Conservation (phyloP, 2,797 vertebrate genomes). For the Zenarchopterus dispar region DNA sequence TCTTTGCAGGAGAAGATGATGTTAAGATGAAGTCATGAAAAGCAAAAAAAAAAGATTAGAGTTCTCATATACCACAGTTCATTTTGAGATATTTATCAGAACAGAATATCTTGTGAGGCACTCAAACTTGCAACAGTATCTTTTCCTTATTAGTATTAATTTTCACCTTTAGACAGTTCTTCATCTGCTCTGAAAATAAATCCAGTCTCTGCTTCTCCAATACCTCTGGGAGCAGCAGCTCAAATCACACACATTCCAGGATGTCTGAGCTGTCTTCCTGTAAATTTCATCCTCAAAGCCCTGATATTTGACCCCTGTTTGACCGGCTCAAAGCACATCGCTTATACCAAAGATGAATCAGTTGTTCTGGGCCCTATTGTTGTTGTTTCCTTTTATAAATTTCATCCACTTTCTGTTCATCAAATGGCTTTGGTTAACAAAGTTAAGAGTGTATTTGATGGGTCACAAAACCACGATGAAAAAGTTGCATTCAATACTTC, state of each 20-base stretch:
- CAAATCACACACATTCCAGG: slow-evolving; percentile 61
- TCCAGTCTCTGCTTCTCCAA: background rate
- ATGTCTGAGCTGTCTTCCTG: slow-evolving; percentile 56
- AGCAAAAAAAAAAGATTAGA: background rate
- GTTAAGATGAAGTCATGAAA: background rate
- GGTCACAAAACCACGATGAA: background rate
- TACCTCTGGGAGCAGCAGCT: slow-evolving; percentile 17
- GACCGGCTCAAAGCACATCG: slow-evolving; percentile 18
- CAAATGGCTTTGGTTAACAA: background rate
- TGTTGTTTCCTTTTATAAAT: background rate
- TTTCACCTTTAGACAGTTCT: background rate
- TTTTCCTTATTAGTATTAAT: background rate
- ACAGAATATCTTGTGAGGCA: background rate
- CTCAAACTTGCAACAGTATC: too few relatives aligned
- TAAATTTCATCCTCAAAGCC: slow-evolving; percentile 26
- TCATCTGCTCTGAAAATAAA: slow-evolving; percentile 8
- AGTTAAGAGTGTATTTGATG: background rate
- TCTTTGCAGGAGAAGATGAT: background rate
- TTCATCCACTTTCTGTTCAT: background rate
- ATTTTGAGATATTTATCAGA: too few relatives aligned
- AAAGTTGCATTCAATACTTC: too few relatives aligned
- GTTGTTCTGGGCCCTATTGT: background rate
- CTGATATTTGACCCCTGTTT: slow-evolving; percentile 19
- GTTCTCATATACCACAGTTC: background rate
- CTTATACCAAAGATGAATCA: background rate